Percentiles rank a stretch among this genome's conserved stretches.
Conservation (phyloP, 2,113 vertebrate species). For the Parus major region DNA sequence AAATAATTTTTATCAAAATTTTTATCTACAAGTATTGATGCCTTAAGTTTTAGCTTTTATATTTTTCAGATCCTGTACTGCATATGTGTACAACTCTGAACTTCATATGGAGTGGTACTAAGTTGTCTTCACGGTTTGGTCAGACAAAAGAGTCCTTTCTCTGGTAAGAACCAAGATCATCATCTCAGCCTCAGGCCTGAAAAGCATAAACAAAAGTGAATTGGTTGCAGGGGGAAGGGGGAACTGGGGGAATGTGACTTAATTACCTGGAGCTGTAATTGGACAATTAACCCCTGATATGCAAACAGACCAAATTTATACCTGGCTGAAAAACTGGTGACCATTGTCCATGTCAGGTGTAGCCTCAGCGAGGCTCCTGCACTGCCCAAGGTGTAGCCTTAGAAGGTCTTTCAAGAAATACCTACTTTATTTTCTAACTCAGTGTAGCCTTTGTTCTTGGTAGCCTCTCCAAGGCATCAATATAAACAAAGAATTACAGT, state of each 20-base stretch:
- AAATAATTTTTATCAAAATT: background rate
- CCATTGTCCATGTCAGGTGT: accelerated
- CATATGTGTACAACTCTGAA: background rate
- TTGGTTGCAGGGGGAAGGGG: no score
- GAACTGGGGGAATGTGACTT: background rate
- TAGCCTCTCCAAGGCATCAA: background rate
- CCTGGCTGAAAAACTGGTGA: background rate
- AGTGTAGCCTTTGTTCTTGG: background rate
- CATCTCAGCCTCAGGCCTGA: background rate
- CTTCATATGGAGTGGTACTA: background rate
- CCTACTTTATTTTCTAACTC: background rate
- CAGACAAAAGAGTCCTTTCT: background rate
- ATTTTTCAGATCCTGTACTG: background rate
- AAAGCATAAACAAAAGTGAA: background rate
- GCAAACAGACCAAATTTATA: no score
- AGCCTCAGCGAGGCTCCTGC: accelerated
- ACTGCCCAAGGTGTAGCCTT: no score
- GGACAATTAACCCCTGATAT: background rate
- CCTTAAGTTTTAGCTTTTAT: no score
- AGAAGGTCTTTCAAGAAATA: background rate
- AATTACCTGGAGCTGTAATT: no score
- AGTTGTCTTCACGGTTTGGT: background rate
- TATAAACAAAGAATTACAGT: background rate
- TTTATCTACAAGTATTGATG: background rate
- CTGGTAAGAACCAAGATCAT: background rate